Base-by-base conservation (phyloP, 2,113 vertebrate genomes). In the Crypturellus undulatus region DNA sequence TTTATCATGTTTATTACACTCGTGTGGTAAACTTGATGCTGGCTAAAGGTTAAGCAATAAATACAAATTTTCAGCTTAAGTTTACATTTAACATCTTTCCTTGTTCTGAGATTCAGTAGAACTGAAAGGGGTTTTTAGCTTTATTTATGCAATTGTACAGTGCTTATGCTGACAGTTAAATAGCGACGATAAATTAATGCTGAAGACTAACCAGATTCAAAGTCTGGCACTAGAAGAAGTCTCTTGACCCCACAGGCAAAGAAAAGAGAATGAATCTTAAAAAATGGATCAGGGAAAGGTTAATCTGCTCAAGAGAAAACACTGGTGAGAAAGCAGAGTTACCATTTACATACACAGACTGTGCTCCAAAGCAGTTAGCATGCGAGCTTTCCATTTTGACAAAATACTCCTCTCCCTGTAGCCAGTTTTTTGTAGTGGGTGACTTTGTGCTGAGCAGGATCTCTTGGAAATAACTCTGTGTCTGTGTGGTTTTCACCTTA, bases 81-180 rank as follows among this genome's bases (percentile, higher is more conserved):
- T 77, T 90, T 43, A 80, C 82, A 83, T 94, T 85, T 95, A 67
- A 22, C 40, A 59, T 17, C 3, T 10, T 28, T 16, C 63, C 43
- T 91, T n/a, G 26, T 67, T 73, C 30, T 9, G 45, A 42, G 34
- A 64, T 85, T 26, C 77, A 75, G 38, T 78, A 43, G 82, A 73
- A 70, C 63, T 60, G 68, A 60, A 81, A 70, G 58, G 67, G 12
- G 14, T 0, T 73, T 76, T 71, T 17, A 70, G 12, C 19, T 94
- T 91, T 80, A 80, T 95, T 93, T 78, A 70, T 95, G 85, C 47
- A 52, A 58, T 82, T 83, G 40, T 67, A 45, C 52, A 56, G 63
- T 40, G 71, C 87, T 80, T 65, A 67, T 34, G 87, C 91, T 91
- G 94, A 42, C 87, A 91, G 94, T 28, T 78, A 70, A 95, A 95